Base-by-base conservation (phyloP, 2,888 invertebrate genomes). In the Pherbina coryleti region DNA sequence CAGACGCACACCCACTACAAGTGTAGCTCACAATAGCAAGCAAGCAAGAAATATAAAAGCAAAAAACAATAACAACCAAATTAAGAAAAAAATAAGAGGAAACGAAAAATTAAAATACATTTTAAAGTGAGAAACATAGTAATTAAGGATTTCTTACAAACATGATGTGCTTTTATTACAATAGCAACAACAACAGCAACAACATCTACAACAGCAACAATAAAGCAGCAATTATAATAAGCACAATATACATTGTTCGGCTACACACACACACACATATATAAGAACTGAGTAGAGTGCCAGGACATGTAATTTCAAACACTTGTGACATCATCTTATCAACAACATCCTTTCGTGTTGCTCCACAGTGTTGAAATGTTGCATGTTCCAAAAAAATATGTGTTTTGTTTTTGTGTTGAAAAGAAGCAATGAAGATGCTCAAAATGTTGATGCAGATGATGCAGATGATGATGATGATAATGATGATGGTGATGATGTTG, bases 271-370 rank as follows among this genome's bases (percentile, higher is more conserved):
- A 49, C 49, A 67, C n/a, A 1, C 49, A 44, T 7, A n/a, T 19
- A 25, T 8, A 67, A 37, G 34, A n/a, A 34, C 44, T 37, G 37
- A 55, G 55, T 11, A 37, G 34, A 74, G 55, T 34, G 66, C 17
- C 75, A 67, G 82, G 81, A 82, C 82, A 83, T 87, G 86, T 87
- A 88, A 88, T 88, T 88, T 82, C 84, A 86, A 87, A 85, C 88
- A 88, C 88, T 88, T 88, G 88, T 86, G 88, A 82, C 87, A 86
- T 53, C 78, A 49, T 74, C 78, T 78, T 78, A 74, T 75, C 75
- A 78, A 73, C 77, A 73, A 34, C 75, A 78, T 62, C 72, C 66
- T 74, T 66, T 31, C 55, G 55, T 53, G 66, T 31, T 19, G 53
- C 31, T 22, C 8, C 69, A 49, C 72, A 14, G 22, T 72, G 72